Evolutionary conservation across 2,797 vertebrate genomes (phyloP).

Genomic region (Valencia hispanica): DNA sequence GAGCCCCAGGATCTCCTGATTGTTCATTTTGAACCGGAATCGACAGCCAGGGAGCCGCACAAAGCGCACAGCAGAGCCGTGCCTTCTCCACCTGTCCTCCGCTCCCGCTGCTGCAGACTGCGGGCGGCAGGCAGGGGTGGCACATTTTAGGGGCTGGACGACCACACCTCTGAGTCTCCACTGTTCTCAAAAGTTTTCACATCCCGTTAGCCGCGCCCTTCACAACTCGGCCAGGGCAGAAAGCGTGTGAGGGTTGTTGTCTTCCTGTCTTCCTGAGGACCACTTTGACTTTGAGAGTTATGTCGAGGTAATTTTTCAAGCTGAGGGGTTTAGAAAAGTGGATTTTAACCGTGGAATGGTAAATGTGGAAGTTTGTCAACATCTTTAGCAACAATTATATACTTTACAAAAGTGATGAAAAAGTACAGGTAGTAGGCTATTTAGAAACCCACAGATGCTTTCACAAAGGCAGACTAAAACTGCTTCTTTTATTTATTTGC

Average conservation of each 20-base stretch:
- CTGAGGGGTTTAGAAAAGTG: neutral
- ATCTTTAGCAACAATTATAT: neutral
- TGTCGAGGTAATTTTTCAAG: neutral
- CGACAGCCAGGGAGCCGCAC: neutral
- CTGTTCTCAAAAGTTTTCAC: conserved; percentile 14
- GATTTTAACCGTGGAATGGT: neutral
- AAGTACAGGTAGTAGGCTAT: neutral
- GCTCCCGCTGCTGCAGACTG: conserved; percentile 39
- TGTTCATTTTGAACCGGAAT: conserved; percentile 54
- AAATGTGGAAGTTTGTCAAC: neutral
- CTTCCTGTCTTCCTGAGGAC: neutral
- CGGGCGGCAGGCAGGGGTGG: neutral
- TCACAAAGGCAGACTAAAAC: neutral
- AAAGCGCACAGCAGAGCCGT: neutral
- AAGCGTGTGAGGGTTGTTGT: neutral
- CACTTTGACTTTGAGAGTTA: neutral
- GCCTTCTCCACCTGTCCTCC: conserved; percentile 24
- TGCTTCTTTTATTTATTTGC: neutral
- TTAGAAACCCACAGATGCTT: too few species aligned
- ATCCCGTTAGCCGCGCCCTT: conserved; percentile 36
- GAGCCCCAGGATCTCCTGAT: too few species aligned
- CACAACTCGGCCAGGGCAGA: conserved; percentile 23
- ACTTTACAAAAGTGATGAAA: neutral
- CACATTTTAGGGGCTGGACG: conserved; percentile 36
- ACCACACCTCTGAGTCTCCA: conserved; percentile 64